Evolutionary conservation across 2,888 invertebrate genomes (phyloP).

Genomic region (Athalia cordata): DNA sequence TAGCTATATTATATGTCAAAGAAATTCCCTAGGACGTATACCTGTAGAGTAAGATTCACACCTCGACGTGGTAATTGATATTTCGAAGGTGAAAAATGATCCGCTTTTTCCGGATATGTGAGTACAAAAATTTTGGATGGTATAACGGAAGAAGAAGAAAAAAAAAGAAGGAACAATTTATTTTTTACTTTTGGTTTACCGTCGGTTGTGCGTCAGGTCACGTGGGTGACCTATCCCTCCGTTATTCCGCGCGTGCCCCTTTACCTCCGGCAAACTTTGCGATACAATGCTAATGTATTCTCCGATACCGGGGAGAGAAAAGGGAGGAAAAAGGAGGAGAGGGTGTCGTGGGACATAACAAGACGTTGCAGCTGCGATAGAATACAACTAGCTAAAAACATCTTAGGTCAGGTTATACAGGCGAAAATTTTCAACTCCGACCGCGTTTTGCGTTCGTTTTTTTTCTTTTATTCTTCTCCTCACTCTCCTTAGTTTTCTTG

Average conservation of each 20-base stretch:
- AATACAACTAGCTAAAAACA: background rate
- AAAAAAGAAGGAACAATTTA: too few relatives aligned
- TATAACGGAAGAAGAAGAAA: too few relatives aligned
- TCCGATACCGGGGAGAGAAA: conserved; percentile 16
- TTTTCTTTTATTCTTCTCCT: background rate
- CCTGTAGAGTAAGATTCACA: too few relatives aligned
- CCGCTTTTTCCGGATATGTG: too few relatives aligned
- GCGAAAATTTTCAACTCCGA: background rate
- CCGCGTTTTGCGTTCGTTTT: background rate
- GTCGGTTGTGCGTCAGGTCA: background rate
- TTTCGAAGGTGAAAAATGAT: too few relatives aligned
- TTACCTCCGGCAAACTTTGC: conserved; percentile 1
- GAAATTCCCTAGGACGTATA: too few relatives aligned
- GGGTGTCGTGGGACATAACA: conserved; percentile 8
- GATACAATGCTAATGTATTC: conserved; percentile 41
- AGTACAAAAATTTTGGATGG: too few relatives aligned
- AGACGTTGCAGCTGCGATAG: background rate
- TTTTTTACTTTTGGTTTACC: background rate
- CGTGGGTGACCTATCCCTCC: too few relatives aligned
- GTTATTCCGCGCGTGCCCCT: background rate
- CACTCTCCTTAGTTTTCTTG: too few relatives aligned
- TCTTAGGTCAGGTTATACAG: background rate
- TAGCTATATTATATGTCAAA: too few relatives aligned
- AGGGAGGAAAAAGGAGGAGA: too few relatives aligned
- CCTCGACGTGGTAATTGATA: too few relatives aligned